Base-by-base conservation (phyloP, 2,888 invertebrate genomes). In the Plusia festucae region DNA sequence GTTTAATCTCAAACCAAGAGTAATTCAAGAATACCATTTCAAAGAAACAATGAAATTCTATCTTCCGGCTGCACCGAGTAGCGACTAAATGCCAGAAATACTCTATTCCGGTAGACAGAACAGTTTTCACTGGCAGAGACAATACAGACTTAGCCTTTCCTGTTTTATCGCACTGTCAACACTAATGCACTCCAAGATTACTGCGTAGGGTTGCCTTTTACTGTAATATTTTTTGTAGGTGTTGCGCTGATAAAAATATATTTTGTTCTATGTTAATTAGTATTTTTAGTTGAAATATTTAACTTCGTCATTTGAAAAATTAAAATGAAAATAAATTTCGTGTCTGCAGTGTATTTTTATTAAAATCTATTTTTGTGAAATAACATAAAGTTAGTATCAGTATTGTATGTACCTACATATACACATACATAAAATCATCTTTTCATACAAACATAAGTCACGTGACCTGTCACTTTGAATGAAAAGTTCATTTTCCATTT, bases 181-280 rank as follows among this genome's bases (percentile, higher is more conserved):
- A 64, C 77, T 79, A 83, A 83, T 83, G 83, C 82, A 82, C 74
- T 68, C 70, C 54, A 18, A 70, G 73, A 81, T 79, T 73, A 72
- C 65, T 54, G 11, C 7, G 8, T 70, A 78, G 67, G 78, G 76
- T 58, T 63, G 65, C n/a, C 56, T 59, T 24, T 15, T 7, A 2
- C 7, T 15, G 1, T 20, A 18, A 2, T 16, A 49, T 9, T 3
- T 20, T 13, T 11, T 18, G n/a, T n/a, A n/a, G n/a, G n/a, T n/a
- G n/a, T n/a, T n/a, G n/a, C n/a, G n/a, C n/a, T n/a, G n/a, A n/a
- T n/a, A n/a, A n/a, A n/a, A n/a, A n/a, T n/a, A n/a, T n/a, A n/a
- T n/a, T n/a, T n/a, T n/a, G n/a, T n/a, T n/a, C n/a, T n/a, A n/a
- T n/a, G n/a, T n/a, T n/a, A 46, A 6, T 46, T 3, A 24, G 24